Conservation (phyloP, 2,113 vertebrate genomes). For the Coracopsis vasa region DNA sequence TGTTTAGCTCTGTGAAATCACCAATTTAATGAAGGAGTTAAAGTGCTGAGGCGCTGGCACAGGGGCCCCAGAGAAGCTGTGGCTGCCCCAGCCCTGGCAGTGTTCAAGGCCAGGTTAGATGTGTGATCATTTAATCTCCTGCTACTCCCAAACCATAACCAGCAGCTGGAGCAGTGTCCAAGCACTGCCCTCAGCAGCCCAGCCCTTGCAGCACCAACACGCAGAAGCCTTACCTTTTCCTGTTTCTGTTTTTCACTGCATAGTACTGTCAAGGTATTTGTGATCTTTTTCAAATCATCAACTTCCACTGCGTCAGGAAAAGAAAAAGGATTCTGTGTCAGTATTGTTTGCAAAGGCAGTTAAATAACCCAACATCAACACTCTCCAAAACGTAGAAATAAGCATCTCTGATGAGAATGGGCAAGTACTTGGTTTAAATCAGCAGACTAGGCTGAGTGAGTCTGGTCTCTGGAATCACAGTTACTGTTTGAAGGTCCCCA, state of each 20-base stretch:
- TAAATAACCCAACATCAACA: background rate
- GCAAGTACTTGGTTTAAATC: background rate
- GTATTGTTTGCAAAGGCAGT: background rate
- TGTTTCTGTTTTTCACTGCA: constrained; percentile 99
- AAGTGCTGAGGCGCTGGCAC: background rate
- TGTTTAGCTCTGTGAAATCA: background rate
- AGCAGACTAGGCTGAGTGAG: background rate
- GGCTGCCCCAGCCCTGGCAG: background rate
- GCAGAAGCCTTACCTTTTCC: constrained; percentile 86
- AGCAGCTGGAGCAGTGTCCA: background rate
- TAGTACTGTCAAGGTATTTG: constrained; percentile 90
- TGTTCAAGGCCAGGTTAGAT: background rate
- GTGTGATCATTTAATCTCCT: background rate
- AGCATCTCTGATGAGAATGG: background rate
- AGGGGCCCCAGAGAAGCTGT: background rate
- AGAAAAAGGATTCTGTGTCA: background rate
- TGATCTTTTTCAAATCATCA: constrained; percentile 97
- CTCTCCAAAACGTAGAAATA: background rate
- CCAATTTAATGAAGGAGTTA: too few species aligned
- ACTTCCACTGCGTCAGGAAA: constrained; percentile 84
- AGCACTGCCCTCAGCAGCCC: background rate
- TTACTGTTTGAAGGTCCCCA: background rate
- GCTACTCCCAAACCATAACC: background rate
- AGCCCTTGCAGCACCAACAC: background rate
- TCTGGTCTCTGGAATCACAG: background rate